phyloP scores from a whole-genome alignment of 2,797 vertebrate species.

The Hemibagrus guttatus region DNA sequence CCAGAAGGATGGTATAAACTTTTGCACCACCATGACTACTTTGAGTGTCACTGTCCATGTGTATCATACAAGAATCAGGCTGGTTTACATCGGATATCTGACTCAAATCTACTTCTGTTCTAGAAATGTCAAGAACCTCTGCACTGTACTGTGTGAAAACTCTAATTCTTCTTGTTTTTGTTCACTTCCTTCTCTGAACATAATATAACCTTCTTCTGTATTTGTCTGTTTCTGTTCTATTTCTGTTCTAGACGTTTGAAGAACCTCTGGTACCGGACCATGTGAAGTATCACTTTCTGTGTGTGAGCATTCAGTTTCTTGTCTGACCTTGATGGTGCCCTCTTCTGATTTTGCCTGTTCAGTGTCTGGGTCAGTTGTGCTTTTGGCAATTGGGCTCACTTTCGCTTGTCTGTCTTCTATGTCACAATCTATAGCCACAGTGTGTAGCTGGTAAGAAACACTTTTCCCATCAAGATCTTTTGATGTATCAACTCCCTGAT shows the following conservation, averaged over 20 bases:
- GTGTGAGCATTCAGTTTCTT: background rate
- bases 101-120: background rate
- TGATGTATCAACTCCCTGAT: background rate
- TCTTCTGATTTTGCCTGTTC: background rate
- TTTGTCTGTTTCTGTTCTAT: background rate
- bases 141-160: background rate
- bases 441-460: too few relatives aligned
- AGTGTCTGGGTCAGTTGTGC: background rate
- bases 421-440: background rate
- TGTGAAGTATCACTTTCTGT: background rate
- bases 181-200: background rate
- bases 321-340: background rate
- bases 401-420: background rate
- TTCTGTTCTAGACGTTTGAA: background rate
- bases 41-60: background rate
- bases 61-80: background rate
- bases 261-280: background rate
- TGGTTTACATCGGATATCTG: background rate
- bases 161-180: background rate
- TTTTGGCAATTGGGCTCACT: background rate
- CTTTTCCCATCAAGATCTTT: background rate
- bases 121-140: background rate
- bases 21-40: background rate
- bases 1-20: slow-evolving; percentile 48
- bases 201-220: too few relatives aligned